These are phyloP conservation scores for Bombus vancouverensis DNA, from an alignment of 1,140 invertebrate species.

Conservation along the genomic window DNA sequence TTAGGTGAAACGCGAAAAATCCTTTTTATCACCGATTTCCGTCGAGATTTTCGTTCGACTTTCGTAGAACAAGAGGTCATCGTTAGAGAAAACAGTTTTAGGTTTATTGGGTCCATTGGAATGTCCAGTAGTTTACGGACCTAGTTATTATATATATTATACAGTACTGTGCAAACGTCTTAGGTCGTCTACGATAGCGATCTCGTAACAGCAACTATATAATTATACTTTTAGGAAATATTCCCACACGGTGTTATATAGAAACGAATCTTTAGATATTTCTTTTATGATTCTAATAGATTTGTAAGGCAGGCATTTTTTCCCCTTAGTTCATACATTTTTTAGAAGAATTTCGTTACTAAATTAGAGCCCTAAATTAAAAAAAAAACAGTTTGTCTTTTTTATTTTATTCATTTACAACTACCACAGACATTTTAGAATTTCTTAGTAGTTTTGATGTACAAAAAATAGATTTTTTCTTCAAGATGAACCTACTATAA, in stretches of 20 bases:
- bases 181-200: background rate
- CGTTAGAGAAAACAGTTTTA: background rate
- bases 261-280: no score
- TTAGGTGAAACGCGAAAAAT: conserved; percentile 45
- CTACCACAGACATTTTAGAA: no score
- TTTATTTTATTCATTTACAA: background rate
- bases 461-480: no score
- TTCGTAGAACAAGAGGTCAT: background rate
- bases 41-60: background rate
- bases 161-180: background rate
- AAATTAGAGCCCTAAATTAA: no score
- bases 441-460: no score
- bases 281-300: background rate
- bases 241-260: background rate
- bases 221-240: background rate
- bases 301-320: no score
- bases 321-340: accelerated
- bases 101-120: background rate
- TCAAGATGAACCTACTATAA: no score
- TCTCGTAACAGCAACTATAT: background rate
- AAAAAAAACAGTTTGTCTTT: background rate
- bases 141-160: background rate
- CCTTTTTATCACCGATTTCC: background rate
- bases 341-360: background rate
- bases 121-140: background rate